Evolutionary conservation across 1,140 invertebrate genomes (phyloP).

Genomic region (Papilio aristodemus): DNA sequence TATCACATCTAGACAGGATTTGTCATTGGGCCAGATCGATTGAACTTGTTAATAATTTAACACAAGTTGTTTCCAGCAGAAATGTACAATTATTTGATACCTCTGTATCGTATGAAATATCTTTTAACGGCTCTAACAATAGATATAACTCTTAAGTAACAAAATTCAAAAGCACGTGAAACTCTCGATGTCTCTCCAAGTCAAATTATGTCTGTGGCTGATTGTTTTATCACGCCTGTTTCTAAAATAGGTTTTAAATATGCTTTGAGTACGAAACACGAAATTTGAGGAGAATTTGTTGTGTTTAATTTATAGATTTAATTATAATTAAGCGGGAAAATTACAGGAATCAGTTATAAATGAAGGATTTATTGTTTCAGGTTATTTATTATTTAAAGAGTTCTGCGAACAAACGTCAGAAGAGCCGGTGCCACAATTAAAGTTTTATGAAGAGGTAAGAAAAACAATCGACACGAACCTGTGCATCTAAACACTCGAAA

Average conservation of each 20-base stretch:
- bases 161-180: not conserved
- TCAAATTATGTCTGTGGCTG: not conserved
- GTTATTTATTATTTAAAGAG: constrained; percentile 99
- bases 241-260: too few species aligned
- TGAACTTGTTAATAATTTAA: too few species aligned
- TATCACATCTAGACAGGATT: too few species aligned
- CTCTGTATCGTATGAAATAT: not conserved
- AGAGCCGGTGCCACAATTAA: constrained; percentile 97
- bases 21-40: too few species aligned
- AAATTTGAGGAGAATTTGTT: not conserved
- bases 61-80: too few species aligned
- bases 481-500: not conserved
- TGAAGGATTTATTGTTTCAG: constrained; percentile 82
- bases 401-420: constrained; percentile 98
- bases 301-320: not conserved
- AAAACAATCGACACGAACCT: constrained; percentile 38
- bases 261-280: not conserved
- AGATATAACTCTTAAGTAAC: not conserved
- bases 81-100: too few species aligned
- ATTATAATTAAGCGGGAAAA: not conserved
- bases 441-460: constrained; percentile 99
- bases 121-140: not conserved
- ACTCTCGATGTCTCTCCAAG: not conserved
- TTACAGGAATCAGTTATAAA: not conserved
- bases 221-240: too few species aligned